These are phyloP conservation scores for Deilephila porcellus DNA, from an alignment of 2,888 invertebrate genomes.

Conservation along the genomic window DNA sequence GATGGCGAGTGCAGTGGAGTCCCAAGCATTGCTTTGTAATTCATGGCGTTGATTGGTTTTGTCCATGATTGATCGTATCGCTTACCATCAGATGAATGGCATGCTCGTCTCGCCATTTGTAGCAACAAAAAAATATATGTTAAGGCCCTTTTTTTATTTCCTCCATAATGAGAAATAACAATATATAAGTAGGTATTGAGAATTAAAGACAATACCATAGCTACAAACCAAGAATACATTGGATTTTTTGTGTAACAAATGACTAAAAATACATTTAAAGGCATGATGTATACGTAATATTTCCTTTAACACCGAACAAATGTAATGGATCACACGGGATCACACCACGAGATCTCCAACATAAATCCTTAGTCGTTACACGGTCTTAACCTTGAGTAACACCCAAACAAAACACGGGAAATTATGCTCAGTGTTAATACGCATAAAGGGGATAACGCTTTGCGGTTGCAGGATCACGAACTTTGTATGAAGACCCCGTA, in stretches of 20 bases:
- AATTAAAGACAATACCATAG: too few species aligned
- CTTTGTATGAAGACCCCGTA: constrained; percentile 51
- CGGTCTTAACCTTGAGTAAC: constrained; percentile 57
- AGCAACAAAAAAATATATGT: too few species aligned
- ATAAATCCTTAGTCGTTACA: constrained; percentile 62
- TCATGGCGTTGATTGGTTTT: too few species aligned
- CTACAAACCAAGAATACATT: background rate
- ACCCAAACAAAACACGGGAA: constrained; percentile 36
- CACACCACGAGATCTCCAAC: constrained; percentile 44
- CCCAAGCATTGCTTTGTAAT: too few species aligned
- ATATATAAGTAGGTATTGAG: too few species aligned
- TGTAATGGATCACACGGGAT: constrained; percentile 26
- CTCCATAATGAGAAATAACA: too few species aligned
- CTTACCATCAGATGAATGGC: too few species aligned
- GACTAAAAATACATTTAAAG: background rate
- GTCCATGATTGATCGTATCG: too few species aligned
- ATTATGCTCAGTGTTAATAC: constrained; percentile 41
- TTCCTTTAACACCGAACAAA: constrained; percentile 6
- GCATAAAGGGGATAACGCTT: constrained; percentile 35
- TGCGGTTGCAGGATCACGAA: constrained; percentile 32
- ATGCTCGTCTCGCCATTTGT: too few species aligned
- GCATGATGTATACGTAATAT: background rate
- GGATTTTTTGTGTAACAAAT: too few species aligned
- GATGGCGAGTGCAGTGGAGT: too few species aligned
- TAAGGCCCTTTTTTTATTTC: too few species aligned